These are phyloP conservation scores for Sepioteuthis lessoniana DNA, from an alignment of 2,888 invertebrate species.

Conservation along the genomic window DNA sequence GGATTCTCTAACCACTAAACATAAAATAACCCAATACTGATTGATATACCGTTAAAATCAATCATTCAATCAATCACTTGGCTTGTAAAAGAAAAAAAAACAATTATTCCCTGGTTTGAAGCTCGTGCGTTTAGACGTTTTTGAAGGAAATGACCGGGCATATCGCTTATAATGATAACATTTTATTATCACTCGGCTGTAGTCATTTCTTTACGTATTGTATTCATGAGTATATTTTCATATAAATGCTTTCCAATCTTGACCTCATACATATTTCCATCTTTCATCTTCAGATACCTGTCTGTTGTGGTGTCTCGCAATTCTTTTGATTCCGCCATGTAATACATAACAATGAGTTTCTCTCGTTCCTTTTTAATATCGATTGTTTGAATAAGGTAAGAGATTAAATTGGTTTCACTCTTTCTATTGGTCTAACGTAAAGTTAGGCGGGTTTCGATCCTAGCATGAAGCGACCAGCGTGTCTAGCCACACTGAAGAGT, in stretches of 20 bases:
- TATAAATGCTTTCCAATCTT: not conserved
- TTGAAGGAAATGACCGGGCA: too few species aligned
- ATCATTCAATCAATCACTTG: too few species aligned
- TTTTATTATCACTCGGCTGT: not conserved
- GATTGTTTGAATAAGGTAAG: not conserved
- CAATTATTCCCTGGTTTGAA: too few species aligned
- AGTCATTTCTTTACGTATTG: not conserved
- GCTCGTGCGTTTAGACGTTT: too few species aligned
- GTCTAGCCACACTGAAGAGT: too few species aligned
- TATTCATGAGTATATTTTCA: not conserved
- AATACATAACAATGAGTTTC: not conserved
- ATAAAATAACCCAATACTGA: too few species aligned
- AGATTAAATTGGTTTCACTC: not conserved
- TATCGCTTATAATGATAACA: not conserved
- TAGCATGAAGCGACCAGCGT: too few species aligned
- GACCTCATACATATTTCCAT: not conserved
- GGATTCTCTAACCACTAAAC: too few species aligned
- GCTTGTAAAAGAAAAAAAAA: too few species aligned
- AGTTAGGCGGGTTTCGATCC: too few species aligned
- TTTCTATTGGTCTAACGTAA: too few species aligned
- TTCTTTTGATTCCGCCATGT: not conserved
- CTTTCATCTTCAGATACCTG: not conserved
- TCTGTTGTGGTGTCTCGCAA: not conserved
- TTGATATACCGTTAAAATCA: too few species aligned
- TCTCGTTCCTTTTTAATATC: not conserved